phyloP scores from a whole-genome alignment of 37 sponge, comb jelly and placozoan genomes.

The Hexactinellida sp. region DNA sequence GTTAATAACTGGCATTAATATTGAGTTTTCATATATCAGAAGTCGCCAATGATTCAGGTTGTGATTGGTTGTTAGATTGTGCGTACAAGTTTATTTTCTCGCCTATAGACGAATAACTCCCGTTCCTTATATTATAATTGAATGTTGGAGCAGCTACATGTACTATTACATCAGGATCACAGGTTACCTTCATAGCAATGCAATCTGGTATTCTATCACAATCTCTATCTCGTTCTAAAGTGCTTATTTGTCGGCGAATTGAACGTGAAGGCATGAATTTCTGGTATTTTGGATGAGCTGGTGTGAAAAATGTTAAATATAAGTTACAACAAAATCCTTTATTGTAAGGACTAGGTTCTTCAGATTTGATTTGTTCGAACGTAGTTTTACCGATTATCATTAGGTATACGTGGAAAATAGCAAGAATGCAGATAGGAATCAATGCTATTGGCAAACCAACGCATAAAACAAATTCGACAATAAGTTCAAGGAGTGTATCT shows the following conservation, averaged over 20 bases:
- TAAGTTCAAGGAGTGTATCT: neutral
- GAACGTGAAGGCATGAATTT: neutral
- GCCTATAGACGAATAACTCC: neutral
- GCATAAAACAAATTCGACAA: neutral
- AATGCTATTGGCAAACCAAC: neutral
- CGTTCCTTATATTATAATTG: neutral
- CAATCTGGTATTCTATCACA: neutral
- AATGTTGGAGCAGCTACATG: neutral
- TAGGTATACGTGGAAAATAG: neutral
- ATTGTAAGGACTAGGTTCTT: conserved; percentile 9
- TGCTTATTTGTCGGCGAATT: neutral
- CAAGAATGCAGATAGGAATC: neutral
- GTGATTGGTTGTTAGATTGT: neutral
- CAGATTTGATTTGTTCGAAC: neutral
- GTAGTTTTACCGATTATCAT: conserved; percentile 2
- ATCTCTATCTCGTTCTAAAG: neutral
- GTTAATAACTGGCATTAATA: no score
- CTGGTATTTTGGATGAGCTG: neutral
- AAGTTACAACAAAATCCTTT: neutral
- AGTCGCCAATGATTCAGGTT: neutral
- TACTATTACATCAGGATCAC: neutral
- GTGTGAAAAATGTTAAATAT: conserved; percentile 10
- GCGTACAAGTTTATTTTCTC: neutral
- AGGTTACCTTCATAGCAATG: neutral
- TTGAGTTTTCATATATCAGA: neutral